Conservation (phyloP, 1,140 invertebrate genomes). For the Acromyrmex charruanus region DNA sequence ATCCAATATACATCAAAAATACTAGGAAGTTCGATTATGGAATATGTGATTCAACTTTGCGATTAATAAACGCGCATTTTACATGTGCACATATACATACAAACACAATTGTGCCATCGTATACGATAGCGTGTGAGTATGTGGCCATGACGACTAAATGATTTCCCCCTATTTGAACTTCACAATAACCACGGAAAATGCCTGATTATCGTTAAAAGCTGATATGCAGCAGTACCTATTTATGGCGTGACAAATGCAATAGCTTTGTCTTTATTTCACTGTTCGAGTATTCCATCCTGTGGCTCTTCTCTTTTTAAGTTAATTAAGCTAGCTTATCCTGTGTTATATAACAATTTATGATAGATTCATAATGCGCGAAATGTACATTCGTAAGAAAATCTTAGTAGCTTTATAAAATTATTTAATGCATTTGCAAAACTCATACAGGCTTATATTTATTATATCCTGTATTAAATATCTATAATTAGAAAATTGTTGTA, state of each 20-base stretch:
- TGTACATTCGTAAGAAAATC: not conserved
- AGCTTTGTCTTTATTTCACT: slow-evolving; percentile 1
- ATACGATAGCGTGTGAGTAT: slow-evolving; percentile 35
- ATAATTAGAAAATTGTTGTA: slow-evolving; percentile 11
- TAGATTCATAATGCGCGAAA: not conserved
- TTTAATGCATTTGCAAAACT: not conserved
- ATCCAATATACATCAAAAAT: not conserved
- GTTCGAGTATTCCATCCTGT: not conserved
- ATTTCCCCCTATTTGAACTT: slow-evolving; percentile 45
- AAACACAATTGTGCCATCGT: slow-evolving; percentile 25
- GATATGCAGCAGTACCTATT: not conserved
- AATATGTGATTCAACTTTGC: slow-evolving; percentile 2
- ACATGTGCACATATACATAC: slow-evolving; percentile 12
- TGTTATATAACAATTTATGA: not conserved
- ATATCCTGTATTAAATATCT: not conserved
- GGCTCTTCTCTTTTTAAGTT: slow-evolving; percentile 1
- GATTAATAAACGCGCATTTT: slow-evolving; percentile 20
- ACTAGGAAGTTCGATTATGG: not conserved
- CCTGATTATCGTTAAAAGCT: slow-evolving; percentile 24
- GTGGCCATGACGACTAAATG: slow-evolving; percentile 36
- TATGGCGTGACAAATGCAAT: not conserved
- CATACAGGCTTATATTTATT: not conserved
- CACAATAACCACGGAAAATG: slow-evolving; percentile 42
- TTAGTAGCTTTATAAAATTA: not conserved
- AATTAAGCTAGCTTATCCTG: not conserved